Base-by-base conservation (phyloP, 2,888 invertebrate genomes). In the Lathronympha strigana region DNA sequence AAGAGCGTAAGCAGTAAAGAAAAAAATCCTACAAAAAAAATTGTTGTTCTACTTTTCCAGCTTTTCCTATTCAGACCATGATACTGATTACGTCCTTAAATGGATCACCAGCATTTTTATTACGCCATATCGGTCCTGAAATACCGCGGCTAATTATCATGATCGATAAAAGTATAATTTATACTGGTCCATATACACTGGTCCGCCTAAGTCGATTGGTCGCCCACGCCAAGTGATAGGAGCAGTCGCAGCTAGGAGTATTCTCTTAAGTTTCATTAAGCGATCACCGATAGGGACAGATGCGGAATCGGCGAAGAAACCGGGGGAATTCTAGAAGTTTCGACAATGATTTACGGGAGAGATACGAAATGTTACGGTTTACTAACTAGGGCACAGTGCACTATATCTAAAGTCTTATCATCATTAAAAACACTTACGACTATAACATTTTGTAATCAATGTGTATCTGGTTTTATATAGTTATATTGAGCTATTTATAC, bases 221-320 rank as follows among this genome's bases (percentile, higher is more conserved):
- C 13, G 45, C 23, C 8, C 1, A 4, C 13, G 45, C 23, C 8
- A 4, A 4, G 23, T n/a, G 23, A n/a, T n/a, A 21, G 2, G 8
- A 47, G 23, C 6, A 23, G 23, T n/a, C n/a, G 6, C 13, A 5
- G 40, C 50, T 15, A 28, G 23, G 83, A 86, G 87, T 87, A 86
- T 87, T 86, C 88, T 87, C 89, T 88, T 88, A 86, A 91, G 88
- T 89, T 90, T 90, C 90, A 90, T 91, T 91, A 90, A 90, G 83
- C 84, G 90, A 89, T 88, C 76, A 78, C 78, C 81, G 89, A 88
- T 87, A 86, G 64, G 64, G 51, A 60, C 19, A 64, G 64, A 81
- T 75, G 72, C 69, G 73, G 71, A 75, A 77, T 77, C 71, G 75
- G 78, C 64, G 67, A 63, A 67, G 80, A 80, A 82, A 80, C 80